Conservation (phyloP, 1,140 invertebrate genomes). For the Cryptotermes secundus region DNA sequence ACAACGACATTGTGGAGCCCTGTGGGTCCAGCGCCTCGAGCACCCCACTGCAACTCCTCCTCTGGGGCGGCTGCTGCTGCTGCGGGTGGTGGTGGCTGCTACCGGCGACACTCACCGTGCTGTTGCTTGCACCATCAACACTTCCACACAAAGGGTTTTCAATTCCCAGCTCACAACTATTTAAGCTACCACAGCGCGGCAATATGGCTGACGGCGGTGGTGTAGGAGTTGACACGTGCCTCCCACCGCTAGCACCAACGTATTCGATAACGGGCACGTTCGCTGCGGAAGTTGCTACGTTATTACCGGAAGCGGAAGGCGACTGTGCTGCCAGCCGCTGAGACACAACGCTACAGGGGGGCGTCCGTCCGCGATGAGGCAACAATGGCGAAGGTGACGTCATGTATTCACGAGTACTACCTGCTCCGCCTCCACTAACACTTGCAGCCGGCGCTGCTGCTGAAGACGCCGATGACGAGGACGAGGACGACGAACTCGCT, state of each 20-base stretch:
- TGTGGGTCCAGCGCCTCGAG: background rate
- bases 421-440: background rate
- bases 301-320: slow-evolving; percentile 21
- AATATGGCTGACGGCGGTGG: slow-evolving; percentile 54
- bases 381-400: slow-evolving; percentile 44
- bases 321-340: slow-evolving; percentile 42
- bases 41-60: background rate
- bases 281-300: slow-evolving; percentile 24
- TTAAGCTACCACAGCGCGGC: slow-evolving; percentile 46
- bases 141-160: slow-evolving; percentile 6
- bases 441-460: background rate
- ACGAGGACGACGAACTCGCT: background rate
- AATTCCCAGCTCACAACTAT: slow-evolving; percentile 5
- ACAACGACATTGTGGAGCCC: slow-evolving; percentile 29
- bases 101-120: background rate
- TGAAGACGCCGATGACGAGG: background rate
- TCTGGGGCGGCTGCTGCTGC: background rate
- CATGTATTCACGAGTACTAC: background rate
- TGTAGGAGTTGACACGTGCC: slow-evolving; percentile 60
- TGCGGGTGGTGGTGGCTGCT: background rate
- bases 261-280: slow-evolving; percentile 46
- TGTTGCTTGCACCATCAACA: slow-evolving; percentile 14
- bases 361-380: slow-evolving; percentile 49
- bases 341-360: slow-evolving; percentile 46
- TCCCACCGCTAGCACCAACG: slow-evolving; percentile 55